Conservation (phyloP, 1,140 invertebrate genomes). For the Drosophila micromelanica region DNA sequence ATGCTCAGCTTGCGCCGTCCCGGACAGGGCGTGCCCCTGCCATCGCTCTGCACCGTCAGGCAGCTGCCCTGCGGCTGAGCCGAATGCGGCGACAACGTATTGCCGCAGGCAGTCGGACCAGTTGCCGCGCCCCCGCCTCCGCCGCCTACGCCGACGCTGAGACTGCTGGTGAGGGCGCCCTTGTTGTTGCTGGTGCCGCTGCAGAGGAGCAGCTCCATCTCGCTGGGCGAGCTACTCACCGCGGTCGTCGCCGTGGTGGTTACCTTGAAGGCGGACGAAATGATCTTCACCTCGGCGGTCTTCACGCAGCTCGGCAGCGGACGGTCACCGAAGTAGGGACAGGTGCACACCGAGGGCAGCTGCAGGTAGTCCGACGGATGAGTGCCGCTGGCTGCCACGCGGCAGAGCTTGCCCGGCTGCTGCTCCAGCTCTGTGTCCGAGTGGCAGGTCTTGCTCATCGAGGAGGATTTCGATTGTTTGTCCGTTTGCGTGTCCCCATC, state of each 20-base stretch:
- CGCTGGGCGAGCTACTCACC: constrained; percentile 71
- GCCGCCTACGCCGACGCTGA: constrained; percentile 42
- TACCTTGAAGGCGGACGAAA: constrained; percentile 83
- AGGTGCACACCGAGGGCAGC: constrained; percentile 90
- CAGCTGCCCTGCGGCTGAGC: constrained; percentile 51
- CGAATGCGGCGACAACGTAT: constrained; percentile 49
- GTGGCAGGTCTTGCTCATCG: constrained; percentile 51
- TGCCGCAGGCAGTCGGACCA: constrained; percentile 12
- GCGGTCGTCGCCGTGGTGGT: constrained; percentile 60
- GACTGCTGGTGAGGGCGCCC: constrained; percentile 46
- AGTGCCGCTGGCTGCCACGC: constrained; percentile 11
- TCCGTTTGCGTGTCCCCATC: background rate
- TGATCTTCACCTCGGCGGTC: constrained; percentile 86
- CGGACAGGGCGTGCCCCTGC: constrained; percentile 61
- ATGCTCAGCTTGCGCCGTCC: constrained; percentile 74
- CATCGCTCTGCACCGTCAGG: constrained; percentile 61
- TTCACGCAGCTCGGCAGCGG: constrained; percentile 84
- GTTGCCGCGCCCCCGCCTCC: background rate
- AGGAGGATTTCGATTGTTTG: constrained; percentile 16
- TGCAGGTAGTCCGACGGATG: constrained; percentile 85
- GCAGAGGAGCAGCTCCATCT: constrained; percentile 72
- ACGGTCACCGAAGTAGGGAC: constrained; percentile 90
- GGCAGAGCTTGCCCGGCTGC: constrained; percentile 19
- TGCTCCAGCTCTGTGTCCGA: constrained; percentile 70
- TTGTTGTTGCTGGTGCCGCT: constrained; percentile 42